Evolutionary conservation across 1,140 invertebrate species (phyloP), one percentile per base, ranked within the genome.

Genomic region (Nasonia longicornis): DNA sequence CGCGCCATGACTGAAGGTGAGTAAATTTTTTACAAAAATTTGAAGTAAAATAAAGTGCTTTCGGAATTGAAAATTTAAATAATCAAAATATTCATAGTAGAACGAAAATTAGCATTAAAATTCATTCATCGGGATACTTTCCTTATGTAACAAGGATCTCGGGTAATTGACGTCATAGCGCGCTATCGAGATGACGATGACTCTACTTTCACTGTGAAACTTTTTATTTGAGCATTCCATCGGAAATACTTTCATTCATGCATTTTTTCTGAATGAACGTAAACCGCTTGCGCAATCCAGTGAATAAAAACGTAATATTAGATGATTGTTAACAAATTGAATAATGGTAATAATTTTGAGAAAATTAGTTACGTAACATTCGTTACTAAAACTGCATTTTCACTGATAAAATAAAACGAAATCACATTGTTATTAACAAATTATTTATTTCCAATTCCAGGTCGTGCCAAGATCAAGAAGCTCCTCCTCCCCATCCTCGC

Each of bases 391-490:
- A 38, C 67, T 35, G 20, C 48, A 69, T 81, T 26, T 72, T 73
- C 42, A 64, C 16, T 66, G 2, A 66, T 4, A 42, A 42, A 70
- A 70, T 70, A 16, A 4, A 70, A 70, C 4, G 42, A 71, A 71
- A 71, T 71, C 38, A 7, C 35, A n/a, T 8, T 11, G 31, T 69
- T 69, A 12, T 35, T 14, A 42, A 42, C 22, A 8, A 45, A 22
- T 63, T 16, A 42, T 69, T n/a, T 35, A 67, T 66, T 38, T 73
- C 64, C 3, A 77, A 71, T 88, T 87, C 0, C 87, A 95, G 95
- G 94, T 77, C 94, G 95, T 63, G 94, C 92, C 20, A 95, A 94
- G 88, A 92, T 95, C 83, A 95, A 95, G 92, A 95, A 95, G 86
- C 92, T 94, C 85, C 87, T 94, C 6, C 89, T 93, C 1, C 94